phyloP scores from a whole-genome alignment of 1,140 invertebrate species.

The Brachionus sp. region DNA sequence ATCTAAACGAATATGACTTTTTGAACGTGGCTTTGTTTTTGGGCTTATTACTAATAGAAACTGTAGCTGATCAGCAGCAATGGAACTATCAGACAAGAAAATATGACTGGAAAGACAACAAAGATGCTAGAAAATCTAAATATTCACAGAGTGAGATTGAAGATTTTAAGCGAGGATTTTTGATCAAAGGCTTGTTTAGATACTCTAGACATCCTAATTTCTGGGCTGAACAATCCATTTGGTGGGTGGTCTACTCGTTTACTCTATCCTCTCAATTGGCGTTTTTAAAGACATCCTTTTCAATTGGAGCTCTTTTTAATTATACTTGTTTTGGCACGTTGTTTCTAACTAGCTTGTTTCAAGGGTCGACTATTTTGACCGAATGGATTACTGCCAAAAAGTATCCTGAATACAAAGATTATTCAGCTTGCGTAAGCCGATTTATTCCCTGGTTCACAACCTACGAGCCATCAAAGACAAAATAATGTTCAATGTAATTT shows the following conservation, averaged over 20 bases:
- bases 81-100: constrained; percentile 34
- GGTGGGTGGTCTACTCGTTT: constrained; percentile 39
- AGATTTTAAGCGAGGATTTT: constrained; percentile 31
- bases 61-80: constrained; percentile 40
- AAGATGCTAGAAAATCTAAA: not conserved
- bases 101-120: not conserved
- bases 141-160: not conserved
- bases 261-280: not conserved
- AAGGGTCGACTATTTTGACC: constrained; percentile 22
- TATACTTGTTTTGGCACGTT: not conserved
- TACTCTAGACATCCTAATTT: constrained; percentile 46
- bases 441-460: constrained; percentile 32
- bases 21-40: not conserved
- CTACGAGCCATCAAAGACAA: not conserved
- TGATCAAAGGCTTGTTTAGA: constrained; percentile 39
- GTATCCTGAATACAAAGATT: constrained; percentile 37
- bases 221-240: constrained; percentile 19
- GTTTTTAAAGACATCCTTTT: not conserved
- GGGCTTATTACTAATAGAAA: not conserved
- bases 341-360: constrained; percentile 17
- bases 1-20: not conserved
- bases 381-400: constrained; percentile 35
- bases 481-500: not conserved
- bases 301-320: not conserved
- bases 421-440: not conserved